Evolutionary conservation across 2,888 invertebrate species (phyloP).

Genomic region (Drosophila siamana): DNA sequence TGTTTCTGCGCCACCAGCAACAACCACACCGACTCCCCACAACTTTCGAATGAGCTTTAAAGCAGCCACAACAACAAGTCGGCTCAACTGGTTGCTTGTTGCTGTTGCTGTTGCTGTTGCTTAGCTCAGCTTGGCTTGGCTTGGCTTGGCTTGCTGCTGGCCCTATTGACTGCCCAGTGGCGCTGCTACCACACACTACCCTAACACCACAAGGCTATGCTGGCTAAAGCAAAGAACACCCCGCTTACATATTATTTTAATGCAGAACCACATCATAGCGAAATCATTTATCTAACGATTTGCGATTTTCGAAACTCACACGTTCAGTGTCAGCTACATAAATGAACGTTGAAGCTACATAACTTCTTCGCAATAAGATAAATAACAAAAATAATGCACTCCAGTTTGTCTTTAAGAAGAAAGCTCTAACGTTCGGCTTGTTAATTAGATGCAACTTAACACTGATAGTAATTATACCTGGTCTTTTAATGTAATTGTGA

Average conservation of each 20-base stretch:
- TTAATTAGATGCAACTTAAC: too few relatives aligned
- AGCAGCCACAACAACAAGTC: conserved; percentile 32
- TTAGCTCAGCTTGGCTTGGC: too few relatives aligned
- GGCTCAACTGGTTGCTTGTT: conserved; percentile 48
- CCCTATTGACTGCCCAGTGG: conserved; percentile 23
- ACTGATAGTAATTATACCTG: too few relatives aligned
- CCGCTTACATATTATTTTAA: too few relatives aligned
- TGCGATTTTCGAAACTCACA: too few relatives aligned
- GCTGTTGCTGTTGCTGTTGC: neutral
- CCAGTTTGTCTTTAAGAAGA: too few relatives aligned
- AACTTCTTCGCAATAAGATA: too few relatives aligned
- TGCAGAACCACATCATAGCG: too few relatives aligned
- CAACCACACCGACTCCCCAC: conserved; percentile 44
- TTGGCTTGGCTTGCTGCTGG: conserved; percentile 25
- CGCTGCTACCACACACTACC: neutral
- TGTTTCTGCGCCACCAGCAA: conserved; percentile 33
- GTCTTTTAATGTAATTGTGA: too few relatives aligned
- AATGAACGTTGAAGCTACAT: neutral
- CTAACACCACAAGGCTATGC: conserved; percentile 2
- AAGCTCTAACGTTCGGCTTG: too few relatives aligned
- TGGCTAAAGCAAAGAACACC: neutral
- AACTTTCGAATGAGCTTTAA: conserved; percentile 75
- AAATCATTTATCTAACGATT: too few relatives aligned
- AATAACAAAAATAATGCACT: too few relatives aligned
- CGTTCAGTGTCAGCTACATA: neutral